Evolutionary conservation across 2,888 invertebrate species (phyloP), one percentile per base, ranked within the genome.

Genomic region (Tachina grossa): DNA sequence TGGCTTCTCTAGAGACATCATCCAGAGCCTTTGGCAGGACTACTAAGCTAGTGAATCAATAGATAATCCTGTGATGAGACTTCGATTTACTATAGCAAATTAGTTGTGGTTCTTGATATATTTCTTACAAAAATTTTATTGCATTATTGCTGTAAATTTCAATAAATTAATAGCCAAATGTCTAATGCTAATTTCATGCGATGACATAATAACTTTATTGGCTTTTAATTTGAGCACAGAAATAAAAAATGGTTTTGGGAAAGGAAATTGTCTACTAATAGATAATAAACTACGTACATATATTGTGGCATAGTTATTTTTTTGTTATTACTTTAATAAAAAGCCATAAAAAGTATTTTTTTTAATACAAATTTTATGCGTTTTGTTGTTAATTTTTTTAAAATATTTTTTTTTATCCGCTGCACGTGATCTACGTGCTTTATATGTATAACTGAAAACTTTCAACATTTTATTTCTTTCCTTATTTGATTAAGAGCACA

Each of bases 351-450:
- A 45, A 63, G 19, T 14, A 9, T 9, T 31, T n/a, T 39, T 9
- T 31, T 47, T 2, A 5, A 53, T n/a, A 19, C 3, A 16, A 19
- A 2, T 14, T 57, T 16, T 5, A 43, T 59, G 14, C 19, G 16
- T 19, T 43, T 69, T 19, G 43, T 53, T n/a, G 16, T 76, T 31
- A n/a, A 31, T 11, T 9, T 11, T 14, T 41, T 61, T 61, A 16
- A 31, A 31, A 31, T 31, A 3, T 51, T 51, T 14, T 11, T 49
- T 31, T 55, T 16, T 31, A 43, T 22, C 6, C 31, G 9, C 5
- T 55, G 71, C 72, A 80, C 80, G 72, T 80, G 80, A 66, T 80
- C 43, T 80, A 74, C 72, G 80, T 80, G 72, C 43, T 59, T 16
- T 49, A 59, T 22, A 9, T 49, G 59, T 22, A 9, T 22, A 10